phyloP scores from a whole-genome alignment of 2,113 vertebrate species.

The Semicossyphus pulcher region DNA sequence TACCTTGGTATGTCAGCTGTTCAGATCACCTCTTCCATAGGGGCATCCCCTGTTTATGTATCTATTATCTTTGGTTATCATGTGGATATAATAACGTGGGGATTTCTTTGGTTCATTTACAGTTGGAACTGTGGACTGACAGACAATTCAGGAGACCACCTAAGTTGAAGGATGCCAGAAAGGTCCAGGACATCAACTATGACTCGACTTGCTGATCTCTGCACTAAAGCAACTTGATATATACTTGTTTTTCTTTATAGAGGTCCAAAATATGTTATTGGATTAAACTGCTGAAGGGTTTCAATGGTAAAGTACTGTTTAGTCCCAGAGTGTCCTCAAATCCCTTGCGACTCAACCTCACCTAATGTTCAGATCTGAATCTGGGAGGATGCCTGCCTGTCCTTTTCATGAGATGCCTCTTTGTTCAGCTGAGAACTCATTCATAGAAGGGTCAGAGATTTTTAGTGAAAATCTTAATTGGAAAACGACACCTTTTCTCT shows the following conservation, averaged over 20 bases:
- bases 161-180: not conserved
- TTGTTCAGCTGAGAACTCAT: slow-evolving; percentile 55
- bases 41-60: not conserved
- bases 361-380: slow-evolving; percentile 48
- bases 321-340: slow-evolving; percentile 47
- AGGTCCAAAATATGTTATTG: slow-evolving; percentile 30
- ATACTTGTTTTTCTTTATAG: slow-evolving; percentile 27
- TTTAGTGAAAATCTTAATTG: slow-evolving; percentile 39
- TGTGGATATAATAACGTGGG: not conserved
- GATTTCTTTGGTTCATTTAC: not conserved
- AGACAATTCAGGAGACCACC: slow-evolving; percentile 1
- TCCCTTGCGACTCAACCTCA: slow-evolving; percentile 47
- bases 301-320: slow-evolving; percentile 37
- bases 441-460: slow-evolving; percentile 37
- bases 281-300: slow-evolving; percentile 27
- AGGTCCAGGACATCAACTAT: slow-evolving; percentile 4
- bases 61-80: not conserved
- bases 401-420: slow-evolving; percentile 70
- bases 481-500: slow-evolving; percentile 66
- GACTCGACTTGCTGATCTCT: slow-evolving; percentile 25
- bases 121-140: not conserved
- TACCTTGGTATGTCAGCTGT: not conserved
- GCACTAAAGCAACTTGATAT: slow-evolving; percentile 3
- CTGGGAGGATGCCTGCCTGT: slow-evolving; percentile 37
- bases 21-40: too few species aligned